phyloP scores from a whole-genome alignment of 2,797 vertebrate species.

The Poeciliopsis turneri region DNA sequence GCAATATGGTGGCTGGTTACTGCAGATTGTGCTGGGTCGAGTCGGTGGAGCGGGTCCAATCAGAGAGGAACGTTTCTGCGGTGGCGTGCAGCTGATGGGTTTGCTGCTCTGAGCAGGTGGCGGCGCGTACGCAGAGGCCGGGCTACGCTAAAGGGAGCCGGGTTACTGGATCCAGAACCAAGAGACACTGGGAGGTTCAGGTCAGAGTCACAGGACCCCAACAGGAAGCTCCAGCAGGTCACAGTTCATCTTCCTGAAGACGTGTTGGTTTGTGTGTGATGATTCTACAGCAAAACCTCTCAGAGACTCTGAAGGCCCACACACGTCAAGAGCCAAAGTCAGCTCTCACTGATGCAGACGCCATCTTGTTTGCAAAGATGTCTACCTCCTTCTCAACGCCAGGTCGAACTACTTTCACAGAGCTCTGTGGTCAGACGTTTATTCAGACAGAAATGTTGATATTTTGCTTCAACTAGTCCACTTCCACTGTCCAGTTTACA shows the following conservation, averaged over 20 bases:
- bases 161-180: background rate
- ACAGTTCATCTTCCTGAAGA: background rate
- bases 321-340: background rate
- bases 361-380: too few species aligned
- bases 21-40: constrained; percentile 56
- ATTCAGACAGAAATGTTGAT: too few species aligned
- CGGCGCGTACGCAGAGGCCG: constrained; percentile 38
- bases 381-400: too few species aligned
- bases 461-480: too few species aligned
- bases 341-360: too few species aligned
- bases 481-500: too few species aligned
- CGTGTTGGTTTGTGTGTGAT: background rate
- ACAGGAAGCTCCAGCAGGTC: background rate
- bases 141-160: background rate
- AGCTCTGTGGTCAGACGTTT: too few species aligned
- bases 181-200: background rate
- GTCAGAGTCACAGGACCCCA: background rate
- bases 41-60: constrained; percentile 50
- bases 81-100: constrained; percentile 40
- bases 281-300: background rate
- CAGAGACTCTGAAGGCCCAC: background rate
- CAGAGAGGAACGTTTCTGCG: constrained; percentile 44
- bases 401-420: too few species aligned
- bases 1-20: constrained; percentile 75
- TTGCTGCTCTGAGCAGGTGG: constrained; percentile 31